phyloP scores from a whole-genome alignment of 1,140 invertebrate genomes.

The Physella acuta region DNA sequence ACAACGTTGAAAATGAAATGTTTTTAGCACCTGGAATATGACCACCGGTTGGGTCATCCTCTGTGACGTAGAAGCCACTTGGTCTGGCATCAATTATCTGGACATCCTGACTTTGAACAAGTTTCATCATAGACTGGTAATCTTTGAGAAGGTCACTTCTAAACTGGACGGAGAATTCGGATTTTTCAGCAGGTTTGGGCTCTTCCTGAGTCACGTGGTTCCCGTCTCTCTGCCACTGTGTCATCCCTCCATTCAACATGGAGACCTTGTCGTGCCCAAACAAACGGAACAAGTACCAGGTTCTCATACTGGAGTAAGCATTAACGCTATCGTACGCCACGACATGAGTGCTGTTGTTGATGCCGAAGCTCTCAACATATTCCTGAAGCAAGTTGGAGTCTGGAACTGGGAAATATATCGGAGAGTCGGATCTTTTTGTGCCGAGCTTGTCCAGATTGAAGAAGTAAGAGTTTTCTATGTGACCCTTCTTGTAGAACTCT shows the following conservation, averaged over 20 bases:
- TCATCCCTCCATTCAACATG: slow-evolving; percentile 39
- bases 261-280: slow-evolving; percentile 41
- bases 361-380: slow-evolving; percentile 40
- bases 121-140: slow-evolving; percentile 34
- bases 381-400: slow-evolving; percentile 39
- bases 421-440: slow-evolving; percentile 29
- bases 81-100: slow-evolving; percentile 36
- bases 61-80: not conserved
- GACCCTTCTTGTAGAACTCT: slow-evolving; percentile 13
- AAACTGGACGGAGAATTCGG: slow-evolving; percentile 38
- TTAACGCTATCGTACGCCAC: slow-evolving; percentile 44
- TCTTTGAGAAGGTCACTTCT: slow-evolving; percentile 26
- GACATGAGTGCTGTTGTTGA: slow-evolving; percentile 43
- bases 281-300: slow-evolving; percentile 48
- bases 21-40: slow-evolving; percentile 28
- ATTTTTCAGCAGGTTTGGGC: slow-evolving; percentile 25
- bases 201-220: slow-evolving; percentile 31
- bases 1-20: slow-evolving; percentile 27
- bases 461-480: slow-evolving; percentile 39
- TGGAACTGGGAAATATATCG: slow-evolving; percentile 37
- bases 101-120: slow-evolving; percentile 24
- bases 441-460: slow-evolving; percentile 40
- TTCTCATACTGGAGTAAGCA: slow-evolving; percentile 30
- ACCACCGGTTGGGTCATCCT: slow-evolving; percentile 11
- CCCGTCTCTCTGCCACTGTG: slow-evolving; percentile 37